Percentiles rank a stretch among this genome's conserved stretches.
phyloP scores from a whole-genome alignment of 2,888 invertebrate genomes.

The Cetonia aurata region DNA sequence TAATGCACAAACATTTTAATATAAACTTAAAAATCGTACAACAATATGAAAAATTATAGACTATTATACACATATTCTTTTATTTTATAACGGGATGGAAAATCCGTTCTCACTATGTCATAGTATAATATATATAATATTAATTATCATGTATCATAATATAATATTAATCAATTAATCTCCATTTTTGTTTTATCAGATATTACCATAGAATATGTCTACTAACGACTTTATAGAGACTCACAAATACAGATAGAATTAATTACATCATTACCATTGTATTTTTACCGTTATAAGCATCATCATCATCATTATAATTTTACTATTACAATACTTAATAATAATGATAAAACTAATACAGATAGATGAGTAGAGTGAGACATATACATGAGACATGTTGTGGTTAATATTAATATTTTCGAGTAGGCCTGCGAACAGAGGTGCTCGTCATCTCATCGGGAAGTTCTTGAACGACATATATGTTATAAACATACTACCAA shows the following conservation, averaged over 20 bases:
- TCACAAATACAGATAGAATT: constrained; percentile 47
- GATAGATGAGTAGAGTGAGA: constrained; percentile 52
- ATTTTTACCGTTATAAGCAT: constrained; percentile 49
- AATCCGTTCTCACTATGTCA: constrained; percentile 54
- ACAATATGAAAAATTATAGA: constrained; percentile 90
- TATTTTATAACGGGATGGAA: constrained; percentile 52
- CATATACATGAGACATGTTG: too few relatives aligned
- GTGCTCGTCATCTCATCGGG: constrained; percentile 23
- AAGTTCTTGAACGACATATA: constrained; percentile 7
- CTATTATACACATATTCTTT: constrained; percentile 73
- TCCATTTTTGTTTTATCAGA: constrained; percentile 40
- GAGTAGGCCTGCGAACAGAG: constrained; percentile 59
- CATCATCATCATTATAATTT: constrained; percentile 32
- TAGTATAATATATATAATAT: constrained; percentile 36
- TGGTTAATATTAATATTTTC: constrained; percentile 42
- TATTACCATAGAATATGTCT: constrained; percentile 26
- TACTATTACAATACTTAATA: constrained; percentile 30
- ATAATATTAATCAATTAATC: constrained; percentile 30
- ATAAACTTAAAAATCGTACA: constrained; percentile 90
- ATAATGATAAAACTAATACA: constrained; percentile 66
- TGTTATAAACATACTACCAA: not conserved
- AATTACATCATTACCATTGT: constrained; percentile 21
- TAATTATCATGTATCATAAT: constrained; percentile 39
- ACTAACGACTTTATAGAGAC: too few relatives aligned
- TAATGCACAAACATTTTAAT: constrained; percentile 89